phyloP scores from a whole-genome alignment of 2,113 vertebrate species.

The Mohoua ochrocephala region DNA sequence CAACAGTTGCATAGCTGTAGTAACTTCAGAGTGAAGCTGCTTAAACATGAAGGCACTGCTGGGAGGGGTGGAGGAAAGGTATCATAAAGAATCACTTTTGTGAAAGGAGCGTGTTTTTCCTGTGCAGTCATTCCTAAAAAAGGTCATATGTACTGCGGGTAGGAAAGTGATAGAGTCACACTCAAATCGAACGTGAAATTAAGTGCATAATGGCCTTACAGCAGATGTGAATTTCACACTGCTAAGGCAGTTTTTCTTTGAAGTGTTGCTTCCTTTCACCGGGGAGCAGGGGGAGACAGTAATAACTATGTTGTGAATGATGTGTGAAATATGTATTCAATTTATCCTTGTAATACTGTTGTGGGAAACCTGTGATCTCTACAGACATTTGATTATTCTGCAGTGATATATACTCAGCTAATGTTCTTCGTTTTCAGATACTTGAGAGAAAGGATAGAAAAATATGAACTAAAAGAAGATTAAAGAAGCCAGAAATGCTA shows the following conservation, averaged over 20 bases:
- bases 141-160: not conserved
- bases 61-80: not conserved
- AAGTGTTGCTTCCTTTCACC: not conserved
- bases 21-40: not conserved
- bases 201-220: not conserved
- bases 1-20: not conserved
- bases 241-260: not conserved
- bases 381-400: not conserved
- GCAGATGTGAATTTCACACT: not conserved
- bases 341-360: not conserved
- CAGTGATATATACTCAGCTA: not conserved
- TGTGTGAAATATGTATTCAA: not conserved
- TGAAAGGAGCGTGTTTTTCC: not conserved
- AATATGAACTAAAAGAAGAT: not conserved
- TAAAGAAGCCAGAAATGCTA: not conserved
- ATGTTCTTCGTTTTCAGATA: not conserved
- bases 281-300: not conserved
- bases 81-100: not conserved
- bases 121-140: not conserved
- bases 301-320: not conserved
- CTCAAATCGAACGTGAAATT: not conserved
- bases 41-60: not conserved
- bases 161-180: not conserved
- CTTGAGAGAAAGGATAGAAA: not conserved
- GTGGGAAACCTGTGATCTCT: not conserved